Base-by-base conservation (phyloP, 2,888 invertebrate species). In the Molanna angustata region DNA sequence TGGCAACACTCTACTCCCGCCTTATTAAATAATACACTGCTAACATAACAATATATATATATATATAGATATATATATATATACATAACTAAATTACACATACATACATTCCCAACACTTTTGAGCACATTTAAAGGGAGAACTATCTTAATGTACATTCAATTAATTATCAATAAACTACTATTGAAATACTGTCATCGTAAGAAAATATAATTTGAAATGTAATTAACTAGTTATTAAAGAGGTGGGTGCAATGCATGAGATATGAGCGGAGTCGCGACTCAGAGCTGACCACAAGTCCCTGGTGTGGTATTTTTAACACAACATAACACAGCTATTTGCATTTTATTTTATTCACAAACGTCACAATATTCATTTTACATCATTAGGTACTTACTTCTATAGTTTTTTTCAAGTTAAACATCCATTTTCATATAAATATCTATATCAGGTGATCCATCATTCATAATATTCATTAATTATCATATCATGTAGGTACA, bases 41-140 rank as follows among this genome's bases (percentile, higher is more conserved):
- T 52, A 54, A 58, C 50, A 14, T 27, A 51, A 37, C 42, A 55
- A 42, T 18, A 43, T 49, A 47, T 52, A 59, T 39, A 17, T 22
- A 52, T 31, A 48, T 22, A 57, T 48, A 51, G 33, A 57, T 51
- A 48, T 52, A 54, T 51, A 57, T 44, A 39, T 45, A 56, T 49
- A 56, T 48, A 49, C 44, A 57, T 39, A 37, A 39, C 49, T 52
- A 54, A 59, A 45, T 22, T 22, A 55, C 27, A 44, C 21, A 57
- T 41, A 51, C 41, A 57, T 46, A 49, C 37, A 57, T 50, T 50
- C 52, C 55, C 53, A 46, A 58, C 43, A 46, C 20, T 54, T 52
- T 56, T 58, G 58, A 56, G 58, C 56, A 56, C 56, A 48, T 58
- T 54, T 31, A 48, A 46, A 51, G 53, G 58, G 58, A 58, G 54